These are phyloP conservation scores for Nesometra sesokonis DNA, from an alignment of 35 echinoderm and acorn worm species.

Conservation along the genomic window DNA sequence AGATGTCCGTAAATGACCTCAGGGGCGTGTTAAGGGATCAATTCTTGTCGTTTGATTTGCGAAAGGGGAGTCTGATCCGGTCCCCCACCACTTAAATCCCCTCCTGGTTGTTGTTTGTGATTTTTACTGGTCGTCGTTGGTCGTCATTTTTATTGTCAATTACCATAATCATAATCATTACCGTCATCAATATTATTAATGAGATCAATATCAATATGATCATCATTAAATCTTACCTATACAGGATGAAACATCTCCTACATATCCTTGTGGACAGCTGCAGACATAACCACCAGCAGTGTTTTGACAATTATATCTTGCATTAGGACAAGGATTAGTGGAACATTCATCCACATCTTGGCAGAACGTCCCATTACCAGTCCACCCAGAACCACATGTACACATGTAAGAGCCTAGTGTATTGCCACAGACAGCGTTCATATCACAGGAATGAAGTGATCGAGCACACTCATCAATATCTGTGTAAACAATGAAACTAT, in stretches of 20 bases:
- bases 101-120: too few species aligned
- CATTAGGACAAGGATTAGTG: background rate
- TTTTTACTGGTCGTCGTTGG: too few species aligned
- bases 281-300: background rate
- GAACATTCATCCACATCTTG: background rate
- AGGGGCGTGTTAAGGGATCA: too few species aligned
- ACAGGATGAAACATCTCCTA: background rate
- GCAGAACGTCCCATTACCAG: slow-evolving; percentile 4
- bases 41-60: too few species aligned
- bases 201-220: too few species aligned
- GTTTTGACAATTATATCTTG: background rate
- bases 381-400: slow-evolving; percentile 16
- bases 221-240: background rate
- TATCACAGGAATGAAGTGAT: background rate
- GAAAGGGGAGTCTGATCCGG: too few species aligned
- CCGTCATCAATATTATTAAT: too few species aligned
- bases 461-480: slow-evolving; percentile 18
- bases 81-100: too few species aligned
- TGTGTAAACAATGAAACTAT: background rate
- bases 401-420: slow-evolving; percentile 2
- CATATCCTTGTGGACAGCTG: background rate
- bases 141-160: too few species aligned
- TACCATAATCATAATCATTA: too few species aligned
- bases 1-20: too few species aligned
- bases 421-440: slow-evolving; percentile 3